These are phyloP conservation scores for Ophthalmolycus amberensis DNA, from an alignment of 2,113 vertebrate genomes.

Conservation along the genomic window DNA sequence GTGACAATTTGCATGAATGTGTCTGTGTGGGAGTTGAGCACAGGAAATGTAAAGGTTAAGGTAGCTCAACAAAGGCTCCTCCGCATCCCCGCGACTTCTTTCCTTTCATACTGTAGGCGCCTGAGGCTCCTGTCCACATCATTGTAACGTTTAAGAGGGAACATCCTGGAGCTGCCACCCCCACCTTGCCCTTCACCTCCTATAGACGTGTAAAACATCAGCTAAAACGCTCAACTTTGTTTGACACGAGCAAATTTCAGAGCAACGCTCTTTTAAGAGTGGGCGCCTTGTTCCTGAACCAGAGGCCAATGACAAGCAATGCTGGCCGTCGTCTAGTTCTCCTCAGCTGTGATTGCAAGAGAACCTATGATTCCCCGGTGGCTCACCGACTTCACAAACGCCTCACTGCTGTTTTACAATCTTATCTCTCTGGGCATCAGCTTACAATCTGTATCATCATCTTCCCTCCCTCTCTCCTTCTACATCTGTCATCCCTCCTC, in stretches of 20 bases:
- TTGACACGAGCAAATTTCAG: neutral
- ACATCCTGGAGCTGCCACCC: constrained; percentile 71
- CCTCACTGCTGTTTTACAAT: constrained; percentile 28
- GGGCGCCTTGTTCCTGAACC: neutral
- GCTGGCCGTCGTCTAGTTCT: constrained; percentile 26
- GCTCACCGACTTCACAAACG: constrained; percentile 21
- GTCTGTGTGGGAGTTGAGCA: constrained; percentile 68
- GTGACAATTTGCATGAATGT: constrained; percentile 59
- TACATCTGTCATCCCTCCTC: constrained; percentile 34
- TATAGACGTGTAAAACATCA: constrained; percentile 31
- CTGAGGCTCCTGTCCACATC: constrained; percentile 61
- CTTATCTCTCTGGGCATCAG: constrained; percentile 39
- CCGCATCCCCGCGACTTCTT: constrained; percentile 54
- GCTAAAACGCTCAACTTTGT: neutral
- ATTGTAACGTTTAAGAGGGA: constrained; percentile 63
- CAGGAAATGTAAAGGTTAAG: constrained; percentile 81
- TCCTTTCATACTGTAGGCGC: constrained; percentile 70
- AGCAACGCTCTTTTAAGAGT: neutral
- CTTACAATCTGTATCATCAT: constrained; percentile 32
- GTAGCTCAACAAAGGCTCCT: constrained; percentile 79
- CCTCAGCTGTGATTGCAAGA: constrained; percentile 34
- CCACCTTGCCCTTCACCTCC: constrained; percentile 53
- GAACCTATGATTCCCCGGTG: constrained; percentile 17
- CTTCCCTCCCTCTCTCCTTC: constrained; percentile 12
- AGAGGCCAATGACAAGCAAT: constrained; percentile 24